These are phyloP conservation scores for Lepisosteus osseus DNA, from an alignment of 2,113 vertebrate species.

Conservation along the genomic window DNA sequence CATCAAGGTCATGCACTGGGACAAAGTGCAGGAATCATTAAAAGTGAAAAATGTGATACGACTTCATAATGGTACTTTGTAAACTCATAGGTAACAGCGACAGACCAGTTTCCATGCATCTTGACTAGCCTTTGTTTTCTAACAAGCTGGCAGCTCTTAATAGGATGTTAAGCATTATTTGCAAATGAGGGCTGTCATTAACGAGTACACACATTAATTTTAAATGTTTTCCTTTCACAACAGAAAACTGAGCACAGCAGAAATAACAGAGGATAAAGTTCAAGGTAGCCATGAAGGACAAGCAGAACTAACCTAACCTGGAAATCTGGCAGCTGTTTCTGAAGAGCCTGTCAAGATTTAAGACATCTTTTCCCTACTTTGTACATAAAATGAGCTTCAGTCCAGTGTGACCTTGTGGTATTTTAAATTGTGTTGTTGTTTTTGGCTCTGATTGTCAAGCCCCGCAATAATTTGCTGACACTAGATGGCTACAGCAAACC, in stretches of 20 bases:
- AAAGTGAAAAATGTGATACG: conserved; percentile 51
- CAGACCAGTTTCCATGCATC: conserved; percentile 36
- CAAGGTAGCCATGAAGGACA: conserved; percentile 11
- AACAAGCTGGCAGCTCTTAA: conserved; percentile 36
- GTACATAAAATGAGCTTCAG: too few relatives aligned
- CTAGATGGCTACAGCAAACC: neutral
- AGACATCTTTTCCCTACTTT: too few relatives aligned
- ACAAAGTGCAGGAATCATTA: conserved; percentile 58
- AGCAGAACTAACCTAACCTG: neutral
- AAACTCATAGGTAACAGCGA: conserved; percentile 42
- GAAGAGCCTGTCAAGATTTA: neutral
- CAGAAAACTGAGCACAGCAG: neutral
- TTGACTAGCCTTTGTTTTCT: conserved; percentile 45
- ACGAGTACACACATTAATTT: conserved; percentile 19
- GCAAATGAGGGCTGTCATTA: conserved; percentile 47
- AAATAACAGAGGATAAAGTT: neutral
- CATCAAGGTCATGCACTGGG: conserved; percentile 45
- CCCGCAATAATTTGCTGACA: neutral
- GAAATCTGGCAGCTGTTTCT: neutral
- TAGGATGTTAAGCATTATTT: conserved; percentile 50
- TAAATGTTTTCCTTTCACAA: neutral
- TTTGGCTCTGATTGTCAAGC: neutral
- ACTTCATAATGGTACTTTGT: conserved; percentile 38
- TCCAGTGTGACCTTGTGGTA: neutral
- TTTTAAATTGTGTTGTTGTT: conserved; percentile 9